Conservation (phyloP, 2,888 invertebrate genomes). For the Caradrina clavipalpis region DNA sequence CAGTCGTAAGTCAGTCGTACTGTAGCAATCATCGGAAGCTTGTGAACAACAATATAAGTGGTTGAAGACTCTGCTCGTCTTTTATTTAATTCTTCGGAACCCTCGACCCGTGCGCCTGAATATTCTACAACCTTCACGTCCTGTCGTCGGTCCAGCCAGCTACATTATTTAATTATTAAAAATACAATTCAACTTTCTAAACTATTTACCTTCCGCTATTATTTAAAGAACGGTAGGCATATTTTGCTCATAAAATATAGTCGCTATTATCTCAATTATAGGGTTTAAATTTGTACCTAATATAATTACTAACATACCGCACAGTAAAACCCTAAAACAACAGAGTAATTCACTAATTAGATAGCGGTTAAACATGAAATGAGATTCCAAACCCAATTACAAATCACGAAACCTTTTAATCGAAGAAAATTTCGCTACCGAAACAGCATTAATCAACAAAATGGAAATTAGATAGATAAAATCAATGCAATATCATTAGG, state of each 20-base stretch:
- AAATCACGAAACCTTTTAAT: constrained; percentile 58
- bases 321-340: constrained; percentile 30
- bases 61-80: too few relatives aligned
- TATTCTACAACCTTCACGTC: too few relatives aligned
- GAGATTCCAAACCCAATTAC: constrained; percentile 53
- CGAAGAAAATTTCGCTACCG: constrained; percentile 59
- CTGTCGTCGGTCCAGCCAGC: constrained; percentile 4
- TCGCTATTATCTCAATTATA: not conserved
- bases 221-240: not conserved
- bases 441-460: constrained; percentile 62
- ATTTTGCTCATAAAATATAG: not conserved
- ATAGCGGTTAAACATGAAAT: constrained; percentile 49
- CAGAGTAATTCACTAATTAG: constrained; percentile 46
- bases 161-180: constrained; percentile 24
- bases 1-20: too few relatives aligned
- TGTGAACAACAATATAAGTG: too few relatives aligned
- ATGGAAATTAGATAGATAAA: constrained; percentile 70
- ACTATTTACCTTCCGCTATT: not conserved
- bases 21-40: too few relatives aligned
- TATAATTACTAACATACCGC: constrained; percentile 8
- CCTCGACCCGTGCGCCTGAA: too few relatives aligned
- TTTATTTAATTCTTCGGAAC: too few relatives aligned
- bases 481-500: constrained; percentile 72
- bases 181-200: constrained; percentile 11
- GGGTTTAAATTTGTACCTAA: not conserved